phyloP scores from a whole-genome alignment of 2,113 vertebrate genomes.

The Poecile atricapillus region DNA sequence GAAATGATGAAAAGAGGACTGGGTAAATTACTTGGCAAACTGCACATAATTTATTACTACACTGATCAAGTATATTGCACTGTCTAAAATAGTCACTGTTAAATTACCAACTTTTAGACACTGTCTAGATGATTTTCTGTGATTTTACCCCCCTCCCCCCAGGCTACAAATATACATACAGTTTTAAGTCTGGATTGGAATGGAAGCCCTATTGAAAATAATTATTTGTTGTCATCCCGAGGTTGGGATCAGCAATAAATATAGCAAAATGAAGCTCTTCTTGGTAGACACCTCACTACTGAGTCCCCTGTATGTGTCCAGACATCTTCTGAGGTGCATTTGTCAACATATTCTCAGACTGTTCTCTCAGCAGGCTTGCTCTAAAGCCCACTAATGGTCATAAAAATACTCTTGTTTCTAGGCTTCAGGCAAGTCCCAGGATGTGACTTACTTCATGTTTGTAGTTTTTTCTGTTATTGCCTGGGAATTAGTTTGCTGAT shows the following conservation, averaged over 20 bases:
- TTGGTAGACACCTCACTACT: not conserved
- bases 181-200: not conserved
- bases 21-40: slow-evolving; percentile 46
- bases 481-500: not conserved
- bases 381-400: not conserved
- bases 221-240: not conserved
- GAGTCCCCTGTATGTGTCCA: not conserved
- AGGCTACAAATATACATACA: not conserved
- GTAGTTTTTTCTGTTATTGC: not conserved
- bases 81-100: not conserved
- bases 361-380: not conserved
- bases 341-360: not conserved
- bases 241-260: not conserved
- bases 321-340: not conserved
- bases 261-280: not conserved
- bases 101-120: not conserved
- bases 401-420: not conserved
- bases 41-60: slow-evolving; percentile 29
- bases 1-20: slow-evolving; percentile 15
- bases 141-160: not conserved
- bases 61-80: slow-evolving; percentile 22
- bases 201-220: not conserved
- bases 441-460: not conserved
- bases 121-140: not conserved
- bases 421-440: not conserved